Base-by-base conservation (phyloP, 2,888 invertebrate species). In the Hypsopygia costalis region DNA sequence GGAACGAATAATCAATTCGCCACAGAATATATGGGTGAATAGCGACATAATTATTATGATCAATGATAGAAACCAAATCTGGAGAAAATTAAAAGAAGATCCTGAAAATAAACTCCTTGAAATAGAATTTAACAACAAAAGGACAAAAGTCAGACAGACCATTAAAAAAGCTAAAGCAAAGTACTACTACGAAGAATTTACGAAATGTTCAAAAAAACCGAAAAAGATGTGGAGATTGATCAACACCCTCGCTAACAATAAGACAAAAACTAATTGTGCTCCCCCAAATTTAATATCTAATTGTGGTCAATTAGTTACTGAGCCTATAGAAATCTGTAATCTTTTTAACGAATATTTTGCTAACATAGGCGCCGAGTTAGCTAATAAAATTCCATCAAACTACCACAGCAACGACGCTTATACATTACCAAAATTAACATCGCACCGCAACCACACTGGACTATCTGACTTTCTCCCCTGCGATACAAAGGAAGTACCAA, bases 11-110 rank as follows among this genome's bases (percentile, higher is more conserved):
- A 1, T 38, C 1, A 46, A 52, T 10, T 28, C 16, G 11, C 52
- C 50, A 1, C 34, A 30, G 36, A 6, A 47, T 20, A 46, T 49
- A 1, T 49, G 47, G 49, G 49, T 47, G 8, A 47, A 47, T 9
- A 36, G 36, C 12, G 12, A 44, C 1, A 52, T 52, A 3, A 31
- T 52, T n/a, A 20, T 10, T 1, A 25, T n/a, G 20, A 49, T 52
- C 4, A 39, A 29, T 3, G 27, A 40, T 29, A 44, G 47, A 27
- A 53, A 53, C 11, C 1, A 11, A 11, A 5, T 46, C 1, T 51
- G 51, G 51, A 31, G 6, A 3, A 11, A 40, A 7, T 32, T 37
- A 0, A 43, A 47, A 25, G 8, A 31, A 6, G 11, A 46, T 6
- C 41, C 44, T 0, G 16, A 36, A 0, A 44, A 49, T 12, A 1